Evolutionary conservation across 2,113 vertebrate genomes (phyloP).

Genomic region (Otis tarda): DNA sequence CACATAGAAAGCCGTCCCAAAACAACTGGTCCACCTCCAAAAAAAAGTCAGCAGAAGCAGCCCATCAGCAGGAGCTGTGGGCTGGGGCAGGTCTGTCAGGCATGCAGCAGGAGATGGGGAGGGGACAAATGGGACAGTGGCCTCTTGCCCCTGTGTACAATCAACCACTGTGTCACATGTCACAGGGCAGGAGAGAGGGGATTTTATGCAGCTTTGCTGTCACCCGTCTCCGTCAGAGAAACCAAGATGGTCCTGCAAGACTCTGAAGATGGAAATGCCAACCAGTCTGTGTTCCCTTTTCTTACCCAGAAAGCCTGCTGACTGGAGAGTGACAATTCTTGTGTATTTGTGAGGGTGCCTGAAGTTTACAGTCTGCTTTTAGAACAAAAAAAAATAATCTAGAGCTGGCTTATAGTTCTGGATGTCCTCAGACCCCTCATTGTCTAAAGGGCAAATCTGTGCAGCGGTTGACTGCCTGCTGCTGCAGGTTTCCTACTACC

Average conservation of each 20-base stretch:
- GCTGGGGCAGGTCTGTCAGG: neutral
- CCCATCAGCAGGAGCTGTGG: neutral
- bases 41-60: conserved; percentile 2
- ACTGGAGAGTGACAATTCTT: neutral
- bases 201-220: neutral
- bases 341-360: neutral
- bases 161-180: neutral
- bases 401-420: neutral
- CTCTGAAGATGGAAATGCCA: neutral
- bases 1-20: neutral
- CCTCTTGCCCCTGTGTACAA: neutral
- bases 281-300: neutral
- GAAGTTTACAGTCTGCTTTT: neutral
- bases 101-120: neutral
- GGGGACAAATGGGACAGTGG: neutral
- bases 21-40: neutral
- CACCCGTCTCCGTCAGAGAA: neutral
- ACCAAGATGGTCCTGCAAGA: neutral
- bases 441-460: neutral
- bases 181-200: neutral
- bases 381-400: neutral
- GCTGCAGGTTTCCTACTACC: neutral
- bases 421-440: neutral
- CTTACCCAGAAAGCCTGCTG: neutral
- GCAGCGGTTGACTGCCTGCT: fast-evolving